Base-by-base conservation (phyloP, 1,140 invertebrate species). In the Telenomus remus region DNA sequence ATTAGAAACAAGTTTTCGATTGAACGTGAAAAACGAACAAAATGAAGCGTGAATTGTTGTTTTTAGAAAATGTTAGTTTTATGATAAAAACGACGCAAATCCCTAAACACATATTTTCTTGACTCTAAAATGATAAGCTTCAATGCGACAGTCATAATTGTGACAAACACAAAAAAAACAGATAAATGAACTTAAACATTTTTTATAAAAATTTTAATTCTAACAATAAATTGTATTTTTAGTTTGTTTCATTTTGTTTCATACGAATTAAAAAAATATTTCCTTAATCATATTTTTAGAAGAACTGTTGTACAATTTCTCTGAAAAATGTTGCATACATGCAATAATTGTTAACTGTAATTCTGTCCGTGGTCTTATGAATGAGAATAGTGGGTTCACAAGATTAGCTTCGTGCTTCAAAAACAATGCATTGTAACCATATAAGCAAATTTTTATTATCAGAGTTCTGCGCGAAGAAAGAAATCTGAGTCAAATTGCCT, bases 301-400 rank as follows among this genome's bases (percentile, higher is more conserved):
- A 27, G 6, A 27, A 27, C 19, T 27, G 19, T 27, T 27, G 1
- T n/a, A n/a, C 2, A 27, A 27, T 27, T 27, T 27, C 19, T 27
- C 6, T 3, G 19, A 27, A 27, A 27, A 27, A 54, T 56, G 56
- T 57, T 51, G 12, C 63, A 66, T 33, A n/a, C 10, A 5, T 34
- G 39, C 15, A 47, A 47, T 68, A 68, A 68, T 68, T 68, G 64
- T 49, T 43, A 44, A 48, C 63, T 57, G 54, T 57, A 53, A 43
- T 47, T 54, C 27, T 10, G 10, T 42, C 42, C 46, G 33, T 55
- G 39, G 50, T 48, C 37, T 68, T 33, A 59, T 53, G 55, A 68
- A 59, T 59, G 49, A 15, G 39, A 68, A 68, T 51, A 68, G 53
- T 59, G 35, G 54, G 37, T 43, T 55, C 9, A 9, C n/a, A 48